These are phyloP conservation scores for Columba livia DNA, from an alignment of 2,113 vertebrate species.

Conservation along the genomic window DNA sequence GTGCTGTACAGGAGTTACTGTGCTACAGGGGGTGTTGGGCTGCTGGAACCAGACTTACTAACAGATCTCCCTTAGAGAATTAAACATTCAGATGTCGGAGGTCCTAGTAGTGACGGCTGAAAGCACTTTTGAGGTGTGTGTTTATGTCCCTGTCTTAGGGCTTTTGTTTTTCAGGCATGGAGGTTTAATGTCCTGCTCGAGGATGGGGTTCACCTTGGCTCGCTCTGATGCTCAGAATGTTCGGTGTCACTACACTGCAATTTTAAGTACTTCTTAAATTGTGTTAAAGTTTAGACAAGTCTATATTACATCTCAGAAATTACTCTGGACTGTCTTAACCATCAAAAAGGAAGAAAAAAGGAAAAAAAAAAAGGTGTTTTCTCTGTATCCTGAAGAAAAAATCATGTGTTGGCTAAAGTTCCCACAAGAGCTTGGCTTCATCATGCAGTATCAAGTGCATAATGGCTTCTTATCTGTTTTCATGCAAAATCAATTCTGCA, in stretches of 20 bases:
- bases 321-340: not conserved
- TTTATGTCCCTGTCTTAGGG: not conserved
- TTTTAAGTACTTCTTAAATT: not conserved
- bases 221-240: not conserved
- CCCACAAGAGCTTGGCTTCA: not conserved
- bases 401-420: not conserved
- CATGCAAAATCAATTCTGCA: not conserved
- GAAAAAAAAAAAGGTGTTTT: not conserved
- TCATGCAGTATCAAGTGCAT: not conserved
- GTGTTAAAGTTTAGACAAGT: not conserved
- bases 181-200: not conserved
- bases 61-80: not conserved
- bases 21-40: accelerated
- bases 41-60: not conserved
- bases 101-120: not conserved
- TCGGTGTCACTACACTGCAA: not conserved
- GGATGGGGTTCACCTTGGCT: not conserved
- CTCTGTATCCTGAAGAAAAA: not conserved
- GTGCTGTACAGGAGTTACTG: not conserved
- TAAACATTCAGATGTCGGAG: not conserved
- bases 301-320: not conserved
- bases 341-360: not conserved
- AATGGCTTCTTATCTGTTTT: not conserved
- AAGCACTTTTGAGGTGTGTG: not conserved
- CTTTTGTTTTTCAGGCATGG: accelerated